Conservation (phyloP, 2,797 vertebrate species). For the Rhinogobio ventralis region DNA sequence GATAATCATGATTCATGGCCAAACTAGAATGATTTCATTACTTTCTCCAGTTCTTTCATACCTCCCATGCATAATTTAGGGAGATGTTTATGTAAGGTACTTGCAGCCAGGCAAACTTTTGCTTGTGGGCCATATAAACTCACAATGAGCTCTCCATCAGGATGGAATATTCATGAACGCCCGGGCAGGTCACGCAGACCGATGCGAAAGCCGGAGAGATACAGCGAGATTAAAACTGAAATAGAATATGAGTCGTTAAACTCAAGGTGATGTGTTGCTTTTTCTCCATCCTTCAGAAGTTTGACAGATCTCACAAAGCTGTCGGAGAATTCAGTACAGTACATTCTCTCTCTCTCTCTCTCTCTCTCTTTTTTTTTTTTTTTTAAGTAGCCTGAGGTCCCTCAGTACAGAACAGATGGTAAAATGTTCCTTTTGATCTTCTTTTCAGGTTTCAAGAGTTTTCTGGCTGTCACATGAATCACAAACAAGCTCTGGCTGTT, state of each 20-base stretch:
- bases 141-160: conserved; percentile 50
- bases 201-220: conserved; percentile 46
- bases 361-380: neutral
- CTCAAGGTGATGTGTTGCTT: conserved; percentile 32
- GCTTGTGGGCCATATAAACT: conserved; percentile 61
- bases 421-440: conserved; percentile 56
- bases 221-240: conserved; percentile 23
- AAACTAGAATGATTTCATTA: conserved; percentile 43
- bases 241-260: conserved; percentile 1
- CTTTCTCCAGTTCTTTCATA: conserved; percentile 18
- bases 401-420: conserved; percentile 29
- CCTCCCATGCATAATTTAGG: conserved; percentile 56
- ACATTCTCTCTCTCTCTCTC: neutral
- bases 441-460: conserved; percentile 45
- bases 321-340: neutral
- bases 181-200: conserved; percentile 64
- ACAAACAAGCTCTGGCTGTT: conserved; percentile 42
- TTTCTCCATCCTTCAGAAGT: conserved; percentile 34
- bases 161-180: conserved; percentile 74
- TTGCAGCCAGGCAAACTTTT: conserved; percentile 62
- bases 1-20: conserved; percentile 34
- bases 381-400: conserved; percentile 26
- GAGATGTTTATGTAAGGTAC: conserved; percentile 70
- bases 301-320: conserved; percentile 26
- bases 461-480: conserved; percentile 57